Base-by-base conservation (phyloP, 2,113 vertebrate genomes). In the Anas platyrhynchos region DNA sequence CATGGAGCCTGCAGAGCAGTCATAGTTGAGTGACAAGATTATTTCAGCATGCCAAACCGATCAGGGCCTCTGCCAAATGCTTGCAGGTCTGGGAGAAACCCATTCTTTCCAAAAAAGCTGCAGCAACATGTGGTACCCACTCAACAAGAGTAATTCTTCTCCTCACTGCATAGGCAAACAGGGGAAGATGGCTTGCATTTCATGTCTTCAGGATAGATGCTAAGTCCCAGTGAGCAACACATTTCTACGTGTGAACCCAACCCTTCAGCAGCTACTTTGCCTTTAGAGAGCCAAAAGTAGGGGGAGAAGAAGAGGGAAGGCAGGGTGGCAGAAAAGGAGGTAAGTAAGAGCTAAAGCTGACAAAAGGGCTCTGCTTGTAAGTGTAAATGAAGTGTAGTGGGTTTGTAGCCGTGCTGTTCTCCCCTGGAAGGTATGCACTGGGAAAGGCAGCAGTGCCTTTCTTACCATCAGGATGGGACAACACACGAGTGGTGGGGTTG, bases 351-450 rank as follows among this genome's bases (percentile, higher is more conserved):
- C 79, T 93, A 87, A 93, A 95, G 44, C 65, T 97, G 97, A 98
- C 97, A 98, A 98, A 98, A 96, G 38, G 38, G 38, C 38, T 41
- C 38, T 41, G 91, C 98, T 97, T 95, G 88, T 89, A 87, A 94
- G 88, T 62, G 50, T 63, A 97, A 98, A 98, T 97, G 93, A 97
- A 98, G 95, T 88, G 97, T 98, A 98, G 97, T 97, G 98, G 98
- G 79, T 94, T 97, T 96, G 96, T 96, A 98, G 93, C 96, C 98
- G 93, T 73, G 74, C 91, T 94, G 87, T 90, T 93, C 90, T 91
- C 50, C 38, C 26, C 62, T 68, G 56, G 52, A 96, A 94, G 77
- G 89, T 95, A 97, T 72, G 77, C 84, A 93, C 55, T 61, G 78
- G 86, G 84, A 83, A 95, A 97, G 96, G 89, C 73, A 4, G 31